Evolutionary conservation across 37 sponge, comb jelly and placozoan genomes (phyloP), one percentile per base, ranked within the genome.

Genomic region (Ianthella basta): DNA sequence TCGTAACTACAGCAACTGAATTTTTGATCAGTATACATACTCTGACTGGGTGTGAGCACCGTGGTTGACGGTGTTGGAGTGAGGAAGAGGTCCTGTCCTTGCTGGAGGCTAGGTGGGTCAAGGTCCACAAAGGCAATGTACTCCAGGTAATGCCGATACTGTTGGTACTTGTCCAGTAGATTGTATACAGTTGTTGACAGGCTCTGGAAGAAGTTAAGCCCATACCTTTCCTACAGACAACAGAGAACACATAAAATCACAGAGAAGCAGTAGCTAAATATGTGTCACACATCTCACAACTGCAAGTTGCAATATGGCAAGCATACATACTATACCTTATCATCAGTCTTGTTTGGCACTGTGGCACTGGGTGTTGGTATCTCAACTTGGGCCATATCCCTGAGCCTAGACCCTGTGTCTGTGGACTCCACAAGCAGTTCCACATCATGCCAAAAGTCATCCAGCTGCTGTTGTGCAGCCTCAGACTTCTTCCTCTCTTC

Each of bases 101-200:
- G 78, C 21, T n/a, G n/a, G 38, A 23, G 78, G 27, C 54, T 80
- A 54, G 55, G 54, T 67, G 72, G 56, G 53, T 82, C 27, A 34
- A 87, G 54, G 33, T 68, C 55, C 27, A 72, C 21, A 50, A 90
- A 20, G 30, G 85, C 59, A 4, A 89, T 60, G 41, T 80, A 86
- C 56, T 80, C 23, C 56, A 92, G 33, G 75, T 92, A 94, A 37
- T 74, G 82, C 50, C 91, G 80, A 55, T 91, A 94, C 68, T 91
- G 90, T 29, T 60, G 67, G 4, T 73, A 60, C 55, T 82, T 59
- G 18, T 84, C 78, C 80, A 92, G 23, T 37, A 92, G 40, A 19
- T 59, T 25, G 61, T 94, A 94, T 32, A 88, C 16, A 50, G 40
- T 21, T 20, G 23, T 33, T 65, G 95, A 86, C 44, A 94, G 44